phyloP scores from a whole-genome alignment of 2,888 invertebrate species.

The Salpingus planirostris region DNA sequence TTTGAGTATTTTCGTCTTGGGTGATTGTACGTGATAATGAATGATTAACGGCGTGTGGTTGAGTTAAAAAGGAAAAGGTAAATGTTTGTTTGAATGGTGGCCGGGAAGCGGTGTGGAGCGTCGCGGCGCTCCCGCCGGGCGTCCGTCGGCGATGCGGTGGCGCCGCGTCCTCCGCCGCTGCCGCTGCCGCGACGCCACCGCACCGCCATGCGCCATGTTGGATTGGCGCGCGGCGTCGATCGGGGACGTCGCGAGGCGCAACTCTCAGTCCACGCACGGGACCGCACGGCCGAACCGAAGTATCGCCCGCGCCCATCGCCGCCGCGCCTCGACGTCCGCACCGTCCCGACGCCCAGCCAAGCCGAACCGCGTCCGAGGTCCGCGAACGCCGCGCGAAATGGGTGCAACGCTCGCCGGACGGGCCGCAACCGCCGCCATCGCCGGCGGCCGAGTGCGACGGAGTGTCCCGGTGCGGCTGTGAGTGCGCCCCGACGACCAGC shows the following conservation, averaged over 20 bases:
- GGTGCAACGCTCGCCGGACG: constrained; percentile 26
- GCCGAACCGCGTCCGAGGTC: constrained; percentile 8
- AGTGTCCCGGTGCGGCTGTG: constrained; percentile 27
- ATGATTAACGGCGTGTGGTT: too few species aligned
- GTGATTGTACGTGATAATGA: too few species aligned
- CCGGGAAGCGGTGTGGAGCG: too few species aligned
- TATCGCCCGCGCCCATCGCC: constrained; percentile 19
- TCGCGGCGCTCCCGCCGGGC: not conserved
- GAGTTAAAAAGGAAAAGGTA: too few species aligned
- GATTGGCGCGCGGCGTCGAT: constrained; percentile 14
- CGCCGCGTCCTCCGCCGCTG: not conserved
- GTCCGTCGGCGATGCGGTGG: not conserved
- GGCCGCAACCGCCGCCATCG: too few species aligned
- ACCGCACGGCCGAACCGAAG: constrained; percentile 17
- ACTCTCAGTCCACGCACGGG: constrained; percentile 24
- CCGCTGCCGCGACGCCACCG: constrained; percentile 6
- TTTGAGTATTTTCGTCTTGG: too few species aligned
- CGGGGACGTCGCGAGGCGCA: constrained; percentile 20
- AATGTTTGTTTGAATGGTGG: too few species aligned
- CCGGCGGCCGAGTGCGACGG: constrained; percentile 26
- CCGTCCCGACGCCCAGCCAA: constrained; percentile 19
- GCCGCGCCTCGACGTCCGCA: constrained; percentile 30
- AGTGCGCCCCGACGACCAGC: constrained; percentile 14
- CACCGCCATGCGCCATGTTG: constrained; percentile 20
- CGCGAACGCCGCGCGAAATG: constrained; percentile 27